A percentile compares a stretch with the other conserved stretches of the same genome.
phyloP scores from a whole-genome alignment of 2,888 invertebrate species.

The Morinoia aosen region DNA sequence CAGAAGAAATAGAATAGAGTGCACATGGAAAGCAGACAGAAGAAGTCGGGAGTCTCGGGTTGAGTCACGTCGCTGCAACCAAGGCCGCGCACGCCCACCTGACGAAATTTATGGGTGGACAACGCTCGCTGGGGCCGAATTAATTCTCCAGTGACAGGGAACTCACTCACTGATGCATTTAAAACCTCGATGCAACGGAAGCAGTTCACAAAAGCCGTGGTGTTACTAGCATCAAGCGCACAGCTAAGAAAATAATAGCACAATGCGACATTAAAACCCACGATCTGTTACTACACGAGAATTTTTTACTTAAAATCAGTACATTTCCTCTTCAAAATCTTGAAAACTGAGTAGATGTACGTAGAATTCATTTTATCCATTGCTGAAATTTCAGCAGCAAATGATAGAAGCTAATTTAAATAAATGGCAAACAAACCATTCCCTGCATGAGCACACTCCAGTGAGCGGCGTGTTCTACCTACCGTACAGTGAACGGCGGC shows the following conservation, averaged over 20 bases:
- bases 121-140: neutral
- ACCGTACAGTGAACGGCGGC: neutral
- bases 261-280: neutral
- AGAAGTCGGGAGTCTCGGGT: neutral
- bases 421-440: neutral
- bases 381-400: neutral
- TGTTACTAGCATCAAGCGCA: neutral
- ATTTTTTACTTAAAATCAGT: neutral
- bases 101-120: neutral
- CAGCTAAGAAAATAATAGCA: neutral
- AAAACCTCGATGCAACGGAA: neutral
- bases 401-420: neutral
- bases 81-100: neutral
- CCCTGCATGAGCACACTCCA: neutral
- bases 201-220: neutral
- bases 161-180: neutral
- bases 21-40: neutral
- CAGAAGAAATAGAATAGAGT: neutral
- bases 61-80: neutral
- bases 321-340: neutral
- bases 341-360: neutral
- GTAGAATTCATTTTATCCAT: neutral
- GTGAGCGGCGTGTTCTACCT: neutral
- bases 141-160: neutral
- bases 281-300: neutral